phyloP scores from a whole-genome alignment of 2,888 invertebrate species.

The Rotaria sp. region DNA sequence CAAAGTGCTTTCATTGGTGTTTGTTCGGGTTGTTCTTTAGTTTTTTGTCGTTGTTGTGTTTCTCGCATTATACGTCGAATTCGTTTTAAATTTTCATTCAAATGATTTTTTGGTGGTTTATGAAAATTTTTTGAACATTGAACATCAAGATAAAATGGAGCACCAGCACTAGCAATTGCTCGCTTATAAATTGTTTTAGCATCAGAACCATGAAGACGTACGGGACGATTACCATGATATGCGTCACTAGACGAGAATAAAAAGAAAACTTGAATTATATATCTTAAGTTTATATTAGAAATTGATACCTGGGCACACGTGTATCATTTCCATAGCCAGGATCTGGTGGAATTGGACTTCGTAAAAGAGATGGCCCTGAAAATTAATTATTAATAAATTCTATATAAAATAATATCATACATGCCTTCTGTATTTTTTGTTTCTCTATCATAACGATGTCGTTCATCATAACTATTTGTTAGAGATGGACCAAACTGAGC shows the following conservation, averaged over 20 bases:
- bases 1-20: conserved; percentile 52
- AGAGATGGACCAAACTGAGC: not conserved
- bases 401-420: not conserved
- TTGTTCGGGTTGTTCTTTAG: conserved; percentile 44
- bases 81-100: conserved; percentile 51
- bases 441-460: not conserved
- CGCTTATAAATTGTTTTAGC: not conserved
- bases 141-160: not conserved
- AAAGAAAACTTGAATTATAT: too few species aligned
- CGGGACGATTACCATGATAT: not conserved
- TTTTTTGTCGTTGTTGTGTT: conserved; percentile 47
- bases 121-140: not conserved
- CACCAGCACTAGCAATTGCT: not conserved
- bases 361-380: not conserved
- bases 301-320: not conserved
- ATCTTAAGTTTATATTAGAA: not conserved
- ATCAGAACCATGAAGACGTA: not conserved
- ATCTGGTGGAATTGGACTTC: not conserved
- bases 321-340: not conserved
- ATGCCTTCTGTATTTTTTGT: not conserved
- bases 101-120: conserved; percentile 47
- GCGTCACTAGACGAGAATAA: too few species aligned
- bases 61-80: conserved; percentile 53
- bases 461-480: not conserved
- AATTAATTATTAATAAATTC: not conserved